Conservation (phyloP, 2,113 vertebrate genomes). For the Mesembrinibis cayennensis region DNA sequence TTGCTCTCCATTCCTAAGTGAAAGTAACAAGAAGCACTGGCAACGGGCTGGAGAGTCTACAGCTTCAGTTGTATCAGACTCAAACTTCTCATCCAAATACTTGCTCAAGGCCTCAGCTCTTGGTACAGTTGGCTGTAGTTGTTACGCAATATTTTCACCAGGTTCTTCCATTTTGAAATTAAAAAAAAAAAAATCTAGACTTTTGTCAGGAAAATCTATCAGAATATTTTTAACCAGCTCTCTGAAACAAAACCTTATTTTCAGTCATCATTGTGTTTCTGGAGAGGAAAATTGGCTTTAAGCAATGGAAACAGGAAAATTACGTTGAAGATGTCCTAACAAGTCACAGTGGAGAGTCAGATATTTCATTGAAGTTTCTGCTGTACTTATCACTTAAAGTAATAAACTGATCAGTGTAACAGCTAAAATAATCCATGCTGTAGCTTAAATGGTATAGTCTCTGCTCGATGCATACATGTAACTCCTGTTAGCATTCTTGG, state of each 20-base stretch:
- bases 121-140: neutral
- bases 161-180: neutral
- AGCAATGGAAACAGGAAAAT: neutral
- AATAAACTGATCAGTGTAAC: neutral
- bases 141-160: neutral
- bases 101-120: neutral
- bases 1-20: neutral
- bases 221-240: neutral
- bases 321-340: neutral
- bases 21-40: neutral
- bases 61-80: neutral
- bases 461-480: constrained; percentile 35
- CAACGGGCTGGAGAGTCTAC: neutral
- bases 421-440: neutral
- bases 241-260: neutral
- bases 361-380: neutral
- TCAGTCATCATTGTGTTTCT: neutral
- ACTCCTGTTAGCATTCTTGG: constrained; percentile 37
- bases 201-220: neutral
- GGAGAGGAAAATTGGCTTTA: neutral
- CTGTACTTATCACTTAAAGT: neutral
- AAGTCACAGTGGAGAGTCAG: neutral
- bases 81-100: neutral
- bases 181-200: neutral
- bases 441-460: constrained; percentile 17